Percentiles rank a stretch among this genome's conserved stretches.
These are phyloP conservation scores for Thunnus thynnus DNA, from an alignment of 2,113 vertebrate genomes.

Conservation along the genomic window DNA sequence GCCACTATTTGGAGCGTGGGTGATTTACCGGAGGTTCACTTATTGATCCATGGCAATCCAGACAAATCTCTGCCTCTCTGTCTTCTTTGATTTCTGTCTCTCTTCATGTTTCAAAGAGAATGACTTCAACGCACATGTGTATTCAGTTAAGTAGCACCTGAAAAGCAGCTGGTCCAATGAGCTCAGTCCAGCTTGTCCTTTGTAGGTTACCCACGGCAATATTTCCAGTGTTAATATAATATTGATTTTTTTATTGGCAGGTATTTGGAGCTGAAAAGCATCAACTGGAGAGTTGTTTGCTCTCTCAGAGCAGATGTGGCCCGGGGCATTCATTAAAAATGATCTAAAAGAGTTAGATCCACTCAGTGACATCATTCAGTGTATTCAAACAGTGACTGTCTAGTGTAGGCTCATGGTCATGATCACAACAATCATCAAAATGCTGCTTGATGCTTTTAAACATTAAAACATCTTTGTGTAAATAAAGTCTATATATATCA, in stretches of 20 bases:
- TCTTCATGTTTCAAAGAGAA: constrained; percentile 23
- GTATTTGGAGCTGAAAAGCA: background rate
- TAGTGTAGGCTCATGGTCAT: background rate
- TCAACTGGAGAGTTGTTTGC: background rate
- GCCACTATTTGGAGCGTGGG: background rate
- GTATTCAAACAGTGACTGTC: background rate
- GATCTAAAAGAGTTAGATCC: background rate
- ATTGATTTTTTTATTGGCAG: constrained; percentile 7
- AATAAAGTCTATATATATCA: background rate
- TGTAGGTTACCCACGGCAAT: background rate
- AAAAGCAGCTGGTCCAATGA: background rate
- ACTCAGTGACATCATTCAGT: background rate
- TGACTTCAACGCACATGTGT: background rate
- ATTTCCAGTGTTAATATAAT: constrained; percentile 1
- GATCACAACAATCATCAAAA: background rate
- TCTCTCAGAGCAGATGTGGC: background rate
- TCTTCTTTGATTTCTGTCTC: background rate
- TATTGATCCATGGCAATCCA: background rate
- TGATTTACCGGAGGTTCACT: background rate
- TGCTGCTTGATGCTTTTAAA: background rate
- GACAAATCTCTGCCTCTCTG: background rate
- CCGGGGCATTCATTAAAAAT: background rate
- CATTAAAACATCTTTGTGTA: background rate
- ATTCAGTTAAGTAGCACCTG: no score
- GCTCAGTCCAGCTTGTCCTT: constrained; percentile 1